Evolutionary conservation across 2,797 vertebrate species (phyloP).

Genomic region (Urophycis tenuis): DNA sequence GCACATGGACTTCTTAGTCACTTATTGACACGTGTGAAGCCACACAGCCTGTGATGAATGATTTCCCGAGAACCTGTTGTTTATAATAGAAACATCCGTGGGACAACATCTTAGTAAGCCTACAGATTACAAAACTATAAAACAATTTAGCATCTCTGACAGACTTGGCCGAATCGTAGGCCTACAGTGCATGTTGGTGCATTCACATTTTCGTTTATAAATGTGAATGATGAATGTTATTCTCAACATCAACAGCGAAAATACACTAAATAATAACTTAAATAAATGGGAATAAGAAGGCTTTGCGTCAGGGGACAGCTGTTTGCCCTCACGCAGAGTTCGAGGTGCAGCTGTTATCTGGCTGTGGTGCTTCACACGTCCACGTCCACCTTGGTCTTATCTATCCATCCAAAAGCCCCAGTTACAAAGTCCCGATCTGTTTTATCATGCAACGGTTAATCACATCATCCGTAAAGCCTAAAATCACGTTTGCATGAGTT

Average conservation of each 20-base stretch:
- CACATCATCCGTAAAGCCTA: not conserved
- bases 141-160: too few relatives aligned
- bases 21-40: too few relatives aligned
- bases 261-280: not conserved
- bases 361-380: constrained; percentile 38
- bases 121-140: too few relatives aligned
- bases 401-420: not conserved
- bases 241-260: not conserved
- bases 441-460: not conserved
- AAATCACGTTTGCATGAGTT: not conserved
- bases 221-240: too few relatives aligned
- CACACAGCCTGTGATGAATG: not conserved
- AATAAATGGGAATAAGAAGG: too few relatives aligned
- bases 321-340: constrained; percentile 18
- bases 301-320: constrained; percentile 1
- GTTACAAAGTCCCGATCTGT: not conserved
- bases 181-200: too few relatives aligned
- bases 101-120: not conserved
- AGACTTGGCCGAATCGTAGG: too few relatives aligned
- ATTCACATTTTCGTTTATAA: too few relatives aligned
- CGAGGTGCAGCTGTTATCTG: constrained; percentile 49
- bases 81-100: not conserved
- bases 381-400: constrained; percentile 43
- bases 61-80: not conserved
- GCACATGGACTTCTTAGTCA: too few relatives aligned